Percentiles rank a stretch among this genome's conserved stretches.
Conservation (phyloP, 2,888 invertebrate species). For the Sesia bembeciformis region DNA sequence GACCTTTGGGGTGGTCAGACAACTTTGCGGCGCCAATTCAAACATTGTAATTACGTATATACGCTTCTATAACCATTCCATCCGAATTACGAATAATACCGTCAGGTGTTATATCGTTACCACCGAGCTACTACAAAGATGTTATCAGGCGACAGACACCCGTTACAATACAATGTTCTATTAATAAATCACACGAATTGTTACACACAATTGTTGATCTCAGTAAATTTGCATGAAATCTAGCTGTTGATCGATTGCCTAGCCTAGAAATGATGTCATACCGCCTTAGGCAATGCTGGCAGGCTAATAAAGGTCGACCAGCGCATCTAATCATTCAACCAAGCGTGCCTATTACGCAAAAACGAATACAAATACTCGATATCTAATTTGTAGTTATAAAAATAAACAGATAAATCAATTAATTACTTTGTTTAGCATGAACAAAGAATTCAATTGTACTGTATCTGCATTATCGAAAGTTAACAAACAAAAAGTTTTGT, state of each 20-base stretch:
- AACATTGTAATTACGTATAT: no score
- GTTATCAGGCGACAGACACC: no score
- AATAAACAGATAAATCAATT: not conserved
- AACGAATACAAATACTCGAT: conserved; percentile 12
- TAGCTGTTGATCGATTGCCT: not conserved
- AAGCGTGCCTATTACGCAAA: conserved; percentile 35
- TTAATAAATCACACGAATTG: not conserved
- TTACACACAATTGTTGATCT: not conserved
- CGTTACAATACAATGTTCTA: not conserved
- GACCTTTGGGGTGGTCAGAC: no score
- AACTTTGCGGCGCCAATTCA: no score
- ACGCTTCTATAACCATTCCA: no score
- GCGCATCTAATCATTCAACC: conserved; percentile 48
- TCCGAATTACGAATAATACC: no score
- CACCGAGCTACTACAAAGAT: no score
- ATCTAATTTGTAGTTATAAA: conserved; percentile 9
- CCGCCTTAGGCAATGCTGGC: conserved; percentile 12
- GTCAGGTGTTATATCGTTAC: no score
- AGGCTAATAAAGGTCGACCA: conserved; percentile 30
- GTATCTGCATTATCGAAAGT: no score
- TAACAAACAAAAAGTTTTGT: no score
- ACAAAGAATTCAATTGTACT: not conserved
- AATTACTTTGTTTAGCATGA: not conserved
- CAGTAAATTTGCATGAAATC: not conserved
- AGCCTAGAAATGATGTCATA: conserved; percentile 21